Conservation (phyloP, 2,797 vertebrate genomes). For the Gymnocypris eckloni region DNA sequence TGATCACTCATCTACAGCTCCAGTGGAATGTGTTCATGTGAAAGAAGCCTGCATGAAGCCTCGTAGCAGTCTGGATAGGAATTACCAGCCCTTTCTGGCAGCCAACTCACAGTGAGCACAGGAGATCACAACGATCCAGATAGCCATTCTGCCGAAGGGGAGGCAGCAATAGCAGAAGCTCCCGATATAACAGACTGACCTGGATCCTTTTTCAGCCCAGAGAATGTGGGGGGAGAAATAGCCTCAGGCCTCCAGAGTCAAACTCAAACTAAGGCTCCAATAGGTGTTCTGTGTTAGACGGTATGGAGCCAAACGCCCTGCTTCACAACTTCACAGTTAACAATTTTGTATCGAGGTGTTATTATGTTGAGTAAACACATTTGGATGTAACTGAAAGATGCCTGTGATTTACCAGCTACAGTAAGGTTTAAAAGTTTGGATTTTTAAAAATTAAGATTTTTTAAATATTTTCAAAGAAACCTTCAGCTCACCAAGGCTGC, state of each 20-base stretch:
- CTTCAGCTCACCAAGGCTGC: background rate
- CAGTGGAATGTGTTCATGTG: slow-evolving; percentile 15
- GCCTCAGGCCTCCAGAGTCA: slow-evolving; percentile 57
- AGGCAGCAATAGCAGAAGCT: slow-evolving; percentile 74
- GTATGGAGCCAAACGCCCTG: slow-evolving; percentile 35
- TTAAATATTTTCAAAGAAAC: background rate
- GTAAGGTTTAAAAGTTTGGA: background rate
- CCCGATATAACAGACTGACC: slow-evolving; percentile 70
- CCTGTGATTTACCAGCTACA: background rate
- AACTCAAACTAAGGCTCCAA: slow-evolving; percentile 61
- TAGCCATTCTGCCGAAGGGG: slow-evolving; percentile 67
- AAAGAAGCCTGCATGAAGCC: background rate
- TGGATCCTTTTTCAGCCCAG: slow-evolving; percentile 66
- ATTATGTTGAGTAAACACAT: background rate
- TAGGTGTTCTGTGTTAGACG: slow-evolving; percentile 40
- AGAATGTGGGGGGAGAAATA: slow-evolving; percentile 52
- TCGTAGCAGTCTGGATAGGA: background rate
- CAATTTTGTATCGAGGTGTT: background rate
- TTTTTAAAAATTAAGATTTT: background rate
- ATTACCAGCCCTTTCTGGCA: slow-evolving; percentile 66
- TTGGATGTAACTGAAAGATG: background rate
- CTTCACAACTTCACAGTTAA: background rate
- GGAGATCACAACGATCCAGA: slow-evolving; percentile 69
- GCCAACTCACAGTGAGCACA: slow-evolving; percentile 70
- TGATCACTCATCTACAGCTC: slow-evolving; percentile 24